These are phyloP conservation scores for Cyclargus thomasi DNA, from an alignment of 1,140 invertebrate genomes.

Conservation along the genomic window DNA sequence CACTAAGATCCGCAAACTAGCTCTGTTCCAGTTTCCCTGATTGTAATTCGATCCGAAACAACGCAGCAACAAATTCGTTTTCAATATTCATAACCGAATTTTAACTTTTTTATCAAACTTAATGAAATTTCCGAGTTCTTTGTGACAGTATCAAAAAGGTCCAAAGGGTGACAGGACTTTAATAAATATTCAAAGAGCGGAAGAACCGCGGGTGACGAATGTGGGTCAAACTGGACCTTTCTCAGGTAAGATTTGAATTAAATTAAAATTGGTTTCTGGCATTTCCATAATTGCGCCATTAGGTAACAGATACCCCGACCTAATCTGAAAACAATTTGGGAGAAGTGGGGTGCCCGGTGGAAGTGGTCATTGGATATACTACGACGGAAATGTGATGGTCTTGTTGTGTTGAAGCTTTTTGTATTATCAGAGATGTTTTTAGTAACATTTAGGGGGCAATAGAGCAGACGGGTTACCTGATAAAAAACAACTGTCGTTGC, in stretches of 20 bases:
- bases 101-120: not conserved
- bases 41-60: too few species aligned
- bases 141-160: constrained; percentile 10
- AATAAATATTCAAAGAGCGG: constrained; percentile 9
- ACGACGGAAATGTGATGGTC: too few species aligned
- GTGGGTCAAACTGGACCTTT: constrained; percentile 5
- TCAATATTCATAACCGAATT: not conserved
- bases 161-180: not conserved
- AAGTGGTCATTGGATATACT: too few species aligned
- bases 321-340: not conserved
- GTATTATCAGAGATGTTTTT: too few species aligned
- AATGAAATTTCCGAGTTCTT: constrained; percentile 7
- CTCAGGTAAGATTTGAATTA: constrained; percentile 14
- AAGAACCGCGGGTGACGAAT: constrained; percentile 11
- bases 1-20: too few species aligned
- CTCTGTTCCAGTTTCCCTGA: too few species aligned
- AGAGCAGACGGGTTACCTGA: too few species aligned
- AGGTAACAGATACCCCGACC: not conserved
- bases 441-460: too few species aligned
- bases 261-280: not conserved
- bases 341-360: not conserved
- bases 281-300: not conserved
- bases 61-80: not conserved
- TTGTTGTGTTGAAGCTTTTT: too few species aligned
- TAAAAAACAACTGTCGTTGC: too few species aligned